Evolutionary conservation across 2,888 invertebrate species (phyloP), one percentile per base, ranked within the genome.

Genomic region (Netelia fuscicornis): DNA sequence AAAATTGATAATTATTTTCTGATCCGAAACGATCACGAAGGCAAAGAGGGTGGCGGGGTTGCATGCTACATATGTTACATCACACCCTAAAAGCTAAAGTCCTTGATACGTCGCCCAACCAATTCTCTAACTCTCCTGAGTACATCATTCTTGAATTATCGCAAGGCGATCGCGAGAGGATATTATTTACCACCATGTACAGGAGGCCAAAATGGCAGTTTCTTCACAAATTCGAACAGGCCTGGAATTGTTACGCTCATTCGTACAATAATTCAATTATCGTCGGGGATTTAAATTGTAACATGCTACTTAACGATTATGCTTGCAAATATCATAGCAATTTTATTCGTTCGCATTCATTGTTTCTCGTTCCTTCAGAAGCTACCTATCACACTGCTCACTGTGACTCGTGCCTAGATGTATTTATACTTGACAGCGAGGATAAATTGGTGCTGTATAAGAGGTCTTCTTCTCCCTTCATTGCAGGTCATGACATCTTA

Each of bases 31-130:
- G 83, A 85, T 70, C 42, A 76, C 0, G 42, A 72, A 3, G 30
- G 44, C 0, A 71, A 64, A 9, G 10, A 25, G 3, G 80, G 85
- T 0, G 83, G 83, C 0, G 80, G 85, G 0, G 77, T 81, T 0
- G 86, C 83, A 0, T 80, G 72, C 17, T 83, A 77, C 8, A 58
- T 85, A n/a, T n/a, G n/a, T n/a, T n/a, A 1, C 83, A 81, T n/a
- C n/a, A 77, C 2, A 76, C 72, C 0, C n/a, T 83, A 0, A 65
- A 56, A 2, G 75, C 58, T 0, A 58, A 56, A 56, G 52, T 81
- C 1, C 11, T 84, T 0, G 60, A 0, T 6, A 52, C 10, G 52
- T 52, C 52, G 52, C 52, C 52, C 8, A 10, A 2, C 8, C 11
- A 2, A 10, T 13, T n/a, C 2, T n/a, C 1, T 2, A 52, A 52